phyloP scores from a whole-genome alignment of 2,888 invertebrate species.

The Sinotaia quadrata region DNA sequence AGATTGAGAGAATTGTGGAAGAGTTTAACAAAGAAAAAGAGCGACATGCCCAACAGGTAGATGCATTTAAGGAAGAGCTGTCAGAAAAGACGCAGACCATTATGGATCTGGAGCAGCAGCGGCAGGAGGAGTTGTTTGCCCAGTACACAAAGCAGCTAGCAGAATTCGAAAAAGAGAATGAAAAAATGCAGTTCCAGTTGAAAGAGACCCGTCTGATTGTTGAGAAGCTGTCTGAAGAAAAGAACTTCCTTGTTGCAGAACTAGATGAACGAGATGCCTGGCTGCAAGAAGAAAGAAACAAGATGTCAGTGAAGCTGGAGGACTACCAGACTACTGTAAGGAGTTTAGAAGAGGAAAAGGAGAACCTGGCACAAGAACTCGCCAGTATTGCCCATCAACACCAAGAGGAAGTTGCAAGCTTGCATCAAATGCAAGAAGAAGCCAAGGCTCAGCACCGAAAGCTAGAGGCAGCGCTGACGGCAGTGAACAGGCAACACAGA shows the following conservation, averaged over 20 bases:
- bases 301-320: neutral
- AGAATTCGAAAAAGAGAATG: constrained; percentile 40
- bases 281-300: neutral
- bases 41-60: constrained; percentile 31
- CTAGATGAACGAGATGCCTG: neutral
- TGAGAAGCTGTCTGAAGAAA: neutral
- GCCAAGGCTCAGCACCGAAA: constrained; percentile 34
- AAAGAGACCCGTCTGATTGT: neutral
- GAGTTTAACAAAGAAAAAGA: constrained; percentile 38
- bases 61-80: constrained; percentile 24
- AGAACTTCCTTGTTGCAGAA: neutral
- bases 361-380: constrained; percentile 37
- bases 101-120: constrained; percentile 27
- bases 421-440: constrained; percentile 48
- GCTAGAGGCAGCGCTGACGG: constrained; percentile 45
- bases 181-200: constrained; percentile 28
- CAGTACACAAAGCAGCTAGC: constrained; percentile 25
- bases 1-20: constrained; percentile 29
- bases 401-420: constrained; percentile 41
- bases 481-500: constrained; percentile 48
- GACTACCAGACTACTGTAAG: neutral
- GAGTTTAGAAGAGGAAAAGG: constrained; percentile 40
- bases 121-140: constrained; percentile 32
- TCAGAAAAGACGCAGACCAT: constrained; percentile 33
- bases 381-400: constrained; percentile 46